A percentile compares a stretch with the other conserved stretches of the same genome.
These are phyloP conservation scores for Henricia sp. DNA, from an alignment of 53 echinoderm and acorn worm genomes.

Conservation along the genomic window DNA sequence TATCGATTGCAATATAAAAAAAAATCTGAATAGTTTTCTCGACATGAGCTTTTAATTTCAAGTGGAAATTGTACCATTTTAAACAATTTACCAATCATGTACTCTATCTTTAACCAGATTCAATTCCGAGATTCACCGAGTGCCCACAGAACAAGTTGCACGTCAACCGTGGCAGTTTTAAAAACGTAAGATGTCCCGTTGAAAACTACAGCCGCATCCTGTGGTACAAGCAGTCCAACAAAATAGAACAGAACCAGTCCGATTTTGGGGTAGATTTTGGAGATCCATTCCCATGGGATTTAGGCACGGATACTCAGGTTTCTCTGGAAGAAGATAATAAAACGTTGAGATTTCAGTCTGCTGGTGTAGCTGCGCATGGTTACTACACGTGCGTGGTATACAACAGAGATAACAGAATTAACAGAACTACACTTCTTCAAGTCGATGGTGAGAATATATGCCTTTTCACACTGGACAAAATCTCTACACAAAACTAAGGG, in stretches of 20 bases:
- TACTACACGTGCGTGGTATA: conserved; percentile 35
- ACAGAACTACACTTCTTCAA: conserved; percentile 4
- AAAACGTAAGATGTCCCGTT: neutral
- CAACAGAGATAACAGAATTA: neutral
- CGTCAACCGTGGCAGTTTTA: neutral
- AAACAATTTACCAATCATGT: no score
- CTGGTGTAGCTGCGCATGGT: neutral
- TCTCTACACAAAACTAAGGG: no score
- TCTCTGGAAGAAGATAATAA: conserved; percentile 19
- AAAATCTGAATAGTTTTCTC: neutral
- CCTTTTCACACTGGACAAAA: no score
- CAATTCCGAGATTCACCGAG: neutral
- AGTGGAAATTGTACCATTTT: no score
- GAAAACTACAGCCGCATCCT: conserved; percentile 43
- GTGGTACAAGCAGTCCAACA: conserved; percentile 3
- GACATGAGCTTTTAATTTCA: no score
- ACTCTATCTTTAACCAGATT: no score
- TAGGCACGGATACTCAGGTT: neutral
- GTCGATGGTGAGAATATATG: conserved; percentile 29
- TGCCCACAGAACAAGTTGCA: neutral
- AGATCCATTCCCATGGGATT: conserved; percentile 23
- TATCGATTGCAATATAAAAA: neutral
- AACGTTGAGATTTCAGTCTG: conserved; percentile 11
- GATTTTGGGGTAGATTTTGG: neutral
- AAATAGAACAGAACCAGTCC: no score